Conservation (phyloP, 2,797 vertebrate genomes). For the Synanceia verrucosa region DNA sequence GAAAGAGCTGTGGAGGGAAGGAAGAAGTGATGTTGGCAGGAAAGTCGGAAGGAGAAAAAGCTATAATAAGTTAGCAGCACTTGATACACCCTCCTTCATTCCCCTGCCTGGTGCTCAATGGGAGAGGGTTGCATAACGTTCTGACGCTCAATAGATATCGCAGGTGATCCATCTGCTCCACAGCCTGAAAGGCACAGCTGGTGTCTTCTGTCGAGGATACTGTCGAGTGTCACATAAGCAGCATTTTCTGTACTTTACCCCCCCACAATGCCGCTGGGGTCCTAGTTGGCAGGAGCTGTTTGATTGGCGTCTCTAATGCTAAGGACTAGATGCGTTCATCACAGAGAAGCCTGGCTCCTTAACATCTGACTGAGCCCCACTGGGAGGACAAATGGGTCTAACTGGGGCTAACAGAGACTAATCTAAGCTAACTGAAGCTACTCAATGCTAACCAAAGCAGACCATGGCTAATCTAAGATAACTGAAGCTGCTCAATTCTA, state of each 20-base stretch:
- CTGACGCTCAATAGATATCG: conserved; percentile 26
- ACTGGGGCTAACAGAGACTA: neutral
- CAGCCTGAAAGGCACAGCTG: conserved; percentile 56
- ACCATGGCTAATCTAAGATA: too few species aligned
- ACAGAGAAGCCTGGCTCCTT: neutral
- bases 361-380: neutral
- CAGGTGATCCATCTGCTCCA: conserved; percentile 52
- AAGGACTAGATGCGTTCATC: conserved; percentile 9
- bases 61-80: neutral
- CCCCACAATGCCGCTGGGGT: conserved; percentile 9
- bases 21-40: neutral
- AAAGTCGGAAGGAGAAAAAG: neutral
- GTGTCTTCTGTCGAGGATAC: conserved; percentile 33
- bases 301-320: conserved; percentile 46
- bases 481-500: too few species aligned
- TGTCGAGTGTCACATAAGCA: conserved; percentile 28
- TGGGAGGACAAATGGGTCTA: neutral
- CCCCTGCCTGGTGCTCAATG: neutral
- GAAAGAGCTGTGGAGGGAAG: neutral
- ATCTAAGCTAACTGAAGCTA: neutral
- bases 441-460: too few species aligned
- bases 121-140: conserved; percentile 16
- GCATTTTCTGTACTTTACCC: neutral
- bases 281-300: conserved; percentile 28
- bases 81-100: neutral